These are phyloP conservation scores for Zhuqinia jingwanae DNA, from an alignment of 2,888 invertebrate species.

Conservation along the genomic window DNA sequence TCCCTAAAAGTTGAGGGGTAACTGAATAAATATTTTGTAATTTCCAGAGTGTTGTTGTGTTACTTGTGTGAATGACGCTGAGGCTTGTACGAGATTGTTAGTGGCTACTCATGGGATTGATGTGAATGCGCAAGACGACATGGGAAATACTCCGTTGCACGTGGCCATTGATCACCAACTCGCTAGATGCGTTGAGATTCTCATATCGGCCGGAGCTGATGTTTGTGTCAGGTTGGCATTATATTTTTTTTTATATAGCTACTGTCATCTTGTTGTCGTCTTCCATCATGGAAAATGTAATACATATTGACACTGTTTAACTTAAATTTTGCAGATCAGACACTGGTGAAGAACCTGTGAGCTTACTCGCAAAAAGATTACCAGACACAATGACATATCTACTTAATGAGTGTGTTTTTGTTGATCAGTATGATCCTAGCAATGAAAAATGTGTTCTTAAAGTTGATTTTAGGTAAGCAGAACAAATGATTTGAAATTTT, in stretches of 20 bases:
- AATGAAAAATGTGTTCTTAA: slow-evolving; percentile 74
- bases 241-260: background rate
- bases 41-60: slow-evolving; percentile 73
- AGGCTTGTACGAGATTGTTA: slow-evolving; percentile 72
- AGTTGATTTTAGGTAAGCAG: slow-evolving; percentile 73
- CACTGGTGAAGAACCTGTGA: slow-evolving; percentile 60
- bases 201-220: slow-evolving; percentile 92
- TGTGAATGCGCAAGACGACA: slow-evolving; percentile 85
- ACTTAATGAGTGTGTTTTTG: slow-evolving; percentile 69
- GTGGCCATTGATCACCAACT: slow-evolving; percentile 93
- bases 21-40: background rate
- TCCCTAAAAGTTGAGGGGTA: background rate
- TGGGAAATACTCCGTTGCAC: slow-evolving; percentile 92
- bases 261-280: background rate
- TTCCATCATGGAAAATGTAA: background rate
- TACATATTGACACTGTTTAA: background rate
- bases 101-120: slow-evolving; percentile 82
- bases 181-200: slow-evolving; percentile 90
- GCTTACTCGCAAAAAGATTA: slow-evolving; percentile 57
- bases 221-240: slow-evolving; percentile 85
- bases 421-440: slow-evolving; percentile 72
- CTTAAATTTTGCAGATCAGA: slow-evolving; percentile 52
- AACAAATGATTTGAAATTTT: background rate
- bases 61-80: slow-evolving; percentile 72
- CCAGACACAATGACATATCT: slow-evolving; percentile 70